These are phyloP conservation scores for Hydroisotoma schaefferi DNA, from an alignment of 2,888 invertebrate genomes.

Conservation along the genomic window DNA sequence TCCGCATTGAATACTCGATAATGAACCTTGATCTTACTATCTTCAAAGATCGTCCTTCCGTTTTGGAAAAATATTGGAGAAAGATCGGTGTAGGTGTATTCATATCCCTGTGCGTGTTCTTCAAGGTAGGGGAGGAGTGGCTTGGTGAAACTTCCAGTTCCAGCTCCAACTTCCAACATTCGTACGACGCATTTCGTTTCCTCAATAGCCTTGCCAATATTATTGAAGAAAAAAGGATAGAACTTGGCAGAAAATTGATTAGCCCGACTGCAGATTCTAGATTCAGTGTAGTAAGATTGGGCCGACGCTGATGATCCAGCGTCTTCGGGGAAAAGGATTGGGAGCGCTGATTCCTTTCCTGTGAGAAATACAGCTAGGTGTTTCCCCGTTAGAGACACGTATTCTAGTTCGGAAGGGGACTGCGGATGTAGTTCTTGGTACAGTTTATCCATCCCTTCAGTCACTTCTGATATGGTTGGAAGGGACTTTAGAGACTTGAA, in stretches of 20 bases:
- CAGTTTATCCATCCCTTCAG: slow-evolving; percentile 4
- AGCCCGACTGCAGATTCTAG: not conserved
- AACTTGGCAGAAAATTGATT: too few relatives aligned
- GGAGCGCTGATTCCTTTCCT: slow-evolving; percentile 19
- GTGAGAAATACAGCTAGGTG: slow-evolving; percentile 12
- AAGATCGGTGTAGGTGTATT: slow-evolving; percentile 14
- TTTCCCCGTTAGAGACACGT: slow-evolving; percentile 9
- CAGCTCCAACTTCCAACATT: slow-evolving; percentile 11
- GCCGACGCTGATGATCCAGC: slow-evolving; percentile 7
- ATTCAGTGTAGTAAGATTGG: slow-evolving; percentile 5
- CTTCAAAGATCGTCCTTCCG: not conserved
- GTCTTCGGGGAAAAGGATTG: slow-evolving; percentile 27
- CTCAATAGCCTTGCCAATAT: too few relatives aligned
- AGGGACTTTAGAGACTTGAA: slow-evolving; percentile 6
- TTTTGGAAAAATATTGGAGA: slow-evolving; percentile 6
- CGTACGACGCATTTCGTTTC: too few relatives aligned
- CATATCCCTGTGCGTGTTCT: not conserved
- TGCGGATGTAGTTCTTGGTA: not conserved
- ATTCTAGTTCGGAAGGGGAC: slow-evolving; percentile 10
- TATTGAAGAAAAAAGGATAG: too few relatives aligned
- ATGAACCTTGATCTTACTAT: not conserved
- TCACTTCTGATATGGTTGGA: not conserved
- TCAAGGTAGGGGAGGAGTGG: not conserved
- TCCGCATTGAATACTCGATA: slow-evolving; percentile 27
- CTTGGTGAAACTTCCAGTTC: slow-evolving; percentile 1